phyloP scores from a whole-genome alignment of 2,888 invertebrate genomes.

The Caradrina clavipalpis region DNA sequence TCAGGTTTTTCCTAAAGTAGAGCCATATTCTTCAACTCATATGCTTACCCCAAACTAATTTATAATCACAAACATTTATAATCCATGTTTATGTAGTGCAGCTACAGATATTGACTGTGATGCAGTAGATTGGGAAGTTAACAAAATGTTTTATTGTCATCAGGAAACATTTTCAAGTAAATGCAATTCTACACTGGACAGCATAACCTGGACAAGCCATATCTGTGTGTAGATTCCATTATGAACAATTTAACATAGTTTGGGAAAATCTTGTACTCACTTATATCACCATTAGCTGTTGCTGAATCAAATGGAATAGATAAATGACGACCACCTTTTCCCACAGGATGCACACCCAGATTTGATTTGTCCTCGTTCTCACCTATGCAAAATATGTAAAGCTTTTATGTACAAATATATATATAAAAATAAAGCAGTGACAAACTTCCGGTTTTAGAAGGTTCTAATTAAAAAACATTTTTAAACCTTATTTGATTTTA shows the following conservation, averaged over 20 bases:
- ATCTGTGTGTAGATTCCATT: conserved; percentile 48
- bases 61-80: not conserved
- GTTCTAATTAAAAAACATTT: conserved; percentile 2
- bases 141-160: not conserved
- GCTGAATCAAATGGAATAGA: conserved; percentile 87
- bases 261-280: conserved; percentile 75
- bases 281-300: conserved; percentile 85
- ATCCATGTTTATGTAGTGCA: not conserved
- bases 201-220: conserved; percentile 44
- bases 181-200: conserved; percentile 2
- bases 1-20: not conserved
- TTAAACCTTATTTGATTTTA: conserved; percentile 38
- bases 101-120: not conserved
- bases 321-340: conserved; percentile 85
- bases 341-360: conserved; percentile 76
- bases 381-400: conserved; percentile 79
- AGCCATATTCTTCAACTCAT: too few species aligned
- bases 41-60: not conserved
- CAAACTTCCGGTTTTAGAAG: not conserved
- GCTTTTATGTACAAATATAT: conserved; percentile 48
- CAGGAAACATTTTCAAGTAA: not conserved
- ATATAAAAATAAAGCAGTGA: not conserved
- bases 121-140: not conserved
- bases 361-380: conserved; percentile 79
- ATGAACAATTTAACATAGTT: conserved; percentile 16